Percentiles rank a stretch among this genome's conserved stretches.
Conservation (phyloP, 1,140 invertebrate species). For the Drosophila melanica region DNA sequence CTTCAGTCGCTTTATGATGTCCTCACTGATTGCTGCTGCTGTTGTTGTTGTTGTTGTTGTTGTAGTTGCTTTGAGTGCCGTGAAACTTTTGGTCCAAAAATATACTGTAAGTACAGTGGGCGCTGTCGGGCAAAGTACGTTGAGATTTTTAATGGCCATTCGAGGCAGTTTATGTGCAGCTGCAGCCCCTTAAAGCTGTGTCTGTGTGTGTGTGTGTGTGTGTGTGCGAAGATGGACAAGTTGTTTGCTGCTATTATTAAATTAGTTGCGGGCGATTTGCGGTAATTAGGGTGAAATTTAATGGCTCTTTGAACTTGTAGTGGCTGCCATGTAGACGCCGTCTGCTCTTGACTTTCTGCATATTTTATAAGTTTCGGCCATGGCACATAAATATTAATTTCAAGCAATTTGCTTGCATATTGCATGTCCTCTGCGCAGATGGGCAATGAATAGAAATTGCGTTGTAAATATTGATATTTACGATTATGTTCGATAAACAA, state of each 20-base stretch:
- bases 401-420: conserved; percentile 1
- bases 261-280: conserved; percentile 81
- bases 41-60: too few species aligned
- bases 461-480: not conserved
- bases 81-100: conserved; percentile 64
- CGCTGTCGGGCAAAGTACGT: not conserved
- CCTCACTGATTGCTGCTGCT: conserved; percentile 54
- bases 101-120: conserved; percentile 8
- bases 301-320: conserved; percentile 53
- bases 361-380: conserved; percentile 21
- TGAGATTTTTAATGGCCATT: conserved; percentile 77
- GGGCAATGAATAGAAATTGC: not conserved
- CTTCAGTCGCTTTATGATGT: conserved; percentile 29
- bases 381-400: conserved; percentile 19
- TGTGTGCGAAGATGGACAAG: conserved; percentile 18
- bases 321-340: conserved; percentile 2
- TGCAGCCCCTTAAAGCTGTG: conserved; percentile 46
- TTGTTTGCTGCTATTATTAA: conserved; percentile 74
- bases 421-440: not conserved
- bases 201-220: conserved; percentile 18
- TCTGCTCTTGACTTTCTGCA: conserved; percentile 13
- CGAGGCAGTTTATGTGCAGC: conserved; percentile 74
- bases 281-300: conserved; percentile 77
- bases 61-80: conserved; percentile 45
- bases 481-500: not conserved